Conservation (phyloP, 2,113 vertebrate genomes). For the Takifugu bimaculatus region DNA sequence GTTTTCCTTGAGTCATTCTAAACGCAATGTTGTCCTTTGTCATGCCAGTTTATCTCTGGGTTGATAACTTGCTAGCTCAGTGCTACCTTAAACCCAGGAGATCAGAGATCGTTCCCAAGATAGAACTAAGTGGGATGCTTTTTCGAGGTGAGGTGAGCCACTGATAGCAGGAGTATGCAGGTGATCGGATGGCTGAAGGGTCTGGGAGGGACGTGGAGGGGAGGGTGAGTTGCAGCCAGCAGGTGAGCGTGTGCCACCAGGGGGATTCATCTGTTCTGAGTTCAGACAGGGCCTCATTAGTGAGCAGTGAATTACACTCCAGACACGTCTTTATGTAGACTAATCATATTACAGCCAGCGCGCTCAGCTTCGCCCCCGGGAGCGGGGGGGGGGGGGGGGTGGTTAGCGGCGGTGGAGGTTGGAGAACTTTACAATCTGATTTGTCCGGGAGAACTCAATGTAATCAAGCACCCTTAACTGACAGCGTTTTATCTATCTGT, state of each 20-base stretch:
- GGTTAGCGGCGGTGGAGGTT: conserved; percentile 16
- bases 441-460: conserved; percentile 78
- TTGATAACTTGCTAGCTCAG: too few species aligned
- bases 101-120: too few species aligned
- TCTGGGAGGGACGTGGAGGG: conserved; percentile 17
- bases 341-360: conserved; percentile 78
- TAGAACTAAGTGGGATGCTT: conserved; percentile 1
- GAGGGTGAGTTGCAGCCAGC: conserved; percentile 33
- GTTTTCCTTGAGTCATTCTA: too few species aligned
- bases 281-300: conserved; percentile 85
- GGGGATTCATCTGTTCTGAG: conserved; percentile 72
- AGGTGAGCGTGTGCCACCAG: conserved; percentile 73
- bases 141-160: conserved; percentile 17
- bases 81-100: too few species aligned
- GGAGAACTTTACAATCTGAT: conserved; percentile 78
- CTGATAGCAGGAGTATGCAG: conserved; percentile 16
- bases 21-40: too few species aligned
- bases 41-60: too few species aligned
- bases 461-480: conserved; percentile 80
- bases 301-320: conserved; percentile 79
- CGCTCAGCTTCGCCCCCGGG: conserved; percentile 58
- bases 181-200: conserved; percentile 9
- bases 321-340: conserved; percentile 82
- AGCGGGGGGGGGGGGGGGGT: conserved; percentile 21
- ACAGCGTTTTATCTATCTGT: conserved; percentile 81